A percentile compares a stretch with the other conserved stretches of the same genome.
These are phyloP conservation scores for Adelosebastes latens DNA, from an alignment of 2,797 vertebrate species.

Conservation along the genomic window DNA sequence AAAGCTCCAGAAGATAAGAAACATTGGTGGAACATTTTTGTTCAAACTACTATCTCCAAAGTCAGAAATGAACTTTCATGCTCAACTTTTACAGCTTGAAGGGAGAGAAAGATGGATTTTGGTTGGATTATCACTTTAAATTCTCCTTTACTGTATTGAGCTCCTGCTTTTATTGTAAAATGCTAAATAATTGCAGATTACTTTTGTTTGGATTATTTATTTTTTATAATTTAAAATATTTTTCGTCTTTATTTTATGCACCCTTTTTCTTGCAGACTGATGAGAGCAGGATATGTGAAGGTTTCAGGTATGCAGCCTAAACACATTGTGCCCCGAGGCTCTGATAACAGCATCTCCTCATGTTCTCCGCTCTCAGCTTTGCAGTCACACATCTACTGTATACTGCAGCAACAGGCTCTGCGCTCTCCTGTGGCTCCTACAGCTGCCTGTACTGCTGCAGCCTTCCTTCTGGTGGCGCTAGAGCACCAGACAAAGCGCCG, in stretches of 20 bases:
- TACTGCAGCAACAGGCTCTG: conserved; percentile 52
- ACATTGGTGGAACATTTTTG: background rate
- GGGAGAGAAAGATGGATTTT: background rate
- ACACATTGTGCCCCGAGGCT: background rate
- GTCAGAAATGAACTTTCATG: background rate
- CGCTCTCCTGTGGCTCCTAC: background rate
- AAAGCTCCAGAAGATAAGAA: background rate
- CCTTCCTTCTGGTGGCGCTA: conserved; percentile 63
- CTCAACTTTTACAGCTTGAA: background rate
- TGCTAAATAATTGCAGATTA: background rate
- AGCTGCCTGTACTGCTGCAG: background rate
- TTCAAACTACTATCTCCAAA: background rate
- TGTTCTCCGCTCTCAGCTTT: background rate
- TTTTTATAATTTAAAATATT: background rate
- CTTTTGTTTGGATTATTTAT: background rate
- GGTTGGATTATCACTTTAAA: too few relatives aligned
- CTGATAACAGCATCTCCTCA: background rate
- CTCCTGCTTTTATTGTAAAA: background rate
- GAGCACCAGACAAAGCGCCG: conserved; percentile 16
- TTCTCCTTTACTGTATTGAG: too few relatives aligned
- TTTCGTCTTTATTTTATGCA: background rate
- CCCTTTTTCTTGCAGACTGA: too few relatives aligned
- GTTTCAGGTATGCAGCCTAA: background rate
- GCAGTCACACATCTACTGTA: background rate
- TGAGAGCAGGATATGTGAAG: background rate